A percentile compares a stretch with the other conserved stretches of the same genome.
Conservation (phyloP, 2,888 invertebrate genomes). For the Lepeophtheirus nordmannii region DNA sequence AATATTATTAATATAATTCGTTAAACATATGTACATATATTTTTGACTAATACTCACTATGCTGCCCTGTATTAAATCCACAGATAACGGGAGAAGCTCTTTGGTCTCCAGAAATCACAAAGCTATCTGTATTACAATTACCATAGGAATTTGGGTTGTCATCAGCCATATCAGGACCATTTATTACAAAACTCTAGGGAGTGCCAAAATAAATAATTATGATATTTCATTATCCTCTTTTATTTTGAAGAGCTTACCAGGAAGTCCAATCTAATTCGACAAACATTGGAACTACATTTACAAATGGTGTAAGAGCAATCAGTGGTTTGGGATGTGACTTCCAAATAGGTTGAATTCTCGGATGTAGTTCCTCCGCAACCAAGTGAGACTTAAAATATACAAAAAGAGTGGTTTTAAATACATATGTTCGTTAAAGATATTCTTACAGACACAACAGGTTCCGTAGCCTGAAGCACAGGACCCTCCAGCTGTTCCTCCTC, state of each 20-base stretch:
- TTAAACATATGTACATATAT: not conserved
- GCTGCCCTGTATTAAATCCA: not conserved
- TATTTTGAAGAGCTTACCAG: not conserved
- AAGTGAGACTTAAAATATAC: not conserved
- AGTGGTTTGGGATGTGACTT: not conserved
- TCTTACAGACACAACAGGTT: not conserved
- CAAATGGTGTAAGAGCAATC: not conserved
- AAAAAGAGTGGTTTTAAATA: not conserved
- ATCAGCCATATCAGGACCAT: not conserved
- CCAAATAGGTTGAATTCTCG: not conserved
- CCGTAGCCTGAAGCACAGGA: not conserved
- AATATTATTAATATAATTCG: not conserved
- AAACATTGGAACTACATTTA: not conserved
- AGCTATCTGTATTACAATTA: not conserved
- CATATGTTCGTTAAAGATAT: not conserved
- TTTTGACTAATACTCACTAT: not conserved
- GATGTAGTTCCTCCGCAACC: not conserved
- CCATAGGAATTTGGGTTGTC: conserved; percentile 1
- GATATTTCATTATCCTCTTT: not conserved
- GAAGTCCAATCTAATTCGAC: conserved; percentile 1
- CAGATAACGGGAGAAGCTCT: not conserved
- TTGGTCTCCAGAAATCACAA: not conserved
- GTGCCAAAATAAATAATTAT: not conserved
- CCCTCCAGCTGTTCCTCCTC: not conserved
- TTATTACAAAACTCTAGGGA: not conserved